A percentile compares a stretch with the other conserved stretches of the same genome.
Evolutionary conservation across 2,113 vertebrate species (phyloP).

Genomic region (Mormyrus iriodes): DNA sequence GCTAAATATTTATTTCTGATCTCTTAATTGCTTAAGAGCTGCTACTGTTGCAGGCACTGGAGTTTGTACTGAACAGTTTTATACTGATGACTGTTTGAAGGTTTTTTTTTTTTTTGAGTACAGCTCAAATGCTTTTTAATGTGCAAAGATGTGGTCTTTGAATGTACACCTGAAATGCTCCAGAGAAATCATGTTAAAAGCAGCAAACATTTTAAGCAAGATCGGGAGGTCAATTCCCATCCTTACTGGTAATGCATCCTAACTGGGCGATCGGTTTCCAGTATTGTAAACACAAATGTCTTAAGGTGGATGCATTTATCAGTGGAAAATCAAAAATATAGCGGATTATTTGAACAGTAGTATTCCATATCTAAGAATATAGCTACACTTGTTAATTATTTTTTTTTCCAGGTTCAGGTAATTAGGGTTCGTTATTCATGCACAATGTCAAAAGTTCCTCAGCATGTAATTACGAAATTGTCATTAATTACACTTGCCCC

Average conservation of each 20-base stretch:
- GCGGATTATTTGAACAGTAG: neutral
- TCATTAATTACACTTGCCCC: neutral
- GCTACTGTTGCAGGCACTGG: neutral
- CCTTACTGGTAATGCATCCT: neutral
- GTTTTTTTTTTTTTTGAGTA: neutral
- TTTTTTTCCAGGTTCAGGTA: neutral
- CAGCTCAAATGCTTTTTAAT: neutral
- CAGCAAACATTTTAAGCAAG: neutral
- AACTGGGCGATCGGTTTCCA: neutral
- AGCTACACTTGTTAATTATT: neutral
- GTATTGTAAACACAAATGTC: no score
- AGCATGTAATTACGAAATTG: neutral
- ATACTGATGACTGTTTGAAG: neutral
- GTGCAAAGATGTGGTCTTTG: neutral
- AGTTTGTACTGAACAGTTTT: neutral
- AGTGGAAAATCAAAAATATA: neutral
- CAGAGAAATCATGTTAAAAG: neutral
- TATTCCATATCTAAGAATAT: neutral
- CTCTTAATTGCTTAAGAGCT: neutral
- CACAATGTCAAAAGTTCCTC: neutral
- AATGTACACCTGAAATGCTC: neutral
- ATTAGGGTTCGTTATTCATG: neutral
- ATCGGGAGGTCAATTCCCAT: neutral
- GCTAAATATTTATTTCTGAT: neutral
- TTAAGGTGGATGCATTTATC: no score